Conservation (phyloP, 2,113 vertebrate species). For the Candoia aspera region DNA sequence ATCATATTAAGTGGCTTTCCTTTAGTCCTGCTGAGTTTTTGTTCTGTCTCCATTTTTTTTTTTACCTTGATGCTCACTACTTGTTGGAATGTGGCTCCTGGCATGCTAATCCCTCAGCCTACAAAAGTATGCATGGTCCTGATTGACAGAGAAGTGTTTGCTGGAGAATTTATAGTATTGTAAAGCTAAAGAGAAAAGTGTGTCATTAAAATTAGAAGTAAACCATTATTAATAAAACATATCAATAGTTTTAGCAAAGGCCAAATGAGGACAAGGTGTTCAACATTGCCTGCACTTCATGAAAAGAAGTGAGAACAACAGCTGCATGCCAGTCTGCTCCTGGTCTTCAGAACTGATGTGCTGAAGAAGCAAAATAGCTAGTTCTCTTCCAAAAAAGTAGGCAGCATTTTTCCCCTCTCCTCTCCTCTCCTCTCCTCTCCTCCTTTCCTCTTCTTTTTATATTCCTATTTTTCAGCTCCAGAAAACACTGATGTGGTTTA, state of each 20-base stretch:
- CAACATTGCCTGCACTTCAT: not conserved
- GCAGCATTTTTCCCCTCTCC: not conserved
- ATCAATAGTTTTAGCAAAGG: not conserved
- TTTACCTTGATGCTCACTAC: not conserved
- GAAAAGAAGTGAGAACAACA: not conserved
- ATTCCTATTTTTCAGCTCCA: not conserved
- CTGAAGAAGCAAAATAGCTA: not conserved
- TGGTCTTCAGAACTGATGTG: not conserved
- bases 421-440: no score
- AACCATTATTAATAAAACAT: not conserved
- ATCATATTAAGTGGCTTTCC: not conserved
- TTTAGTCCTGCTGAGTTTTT: not conserved
- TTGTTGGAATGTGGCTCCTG: not conserved
- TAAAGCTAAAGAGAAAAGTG: constrained; percentile 47
- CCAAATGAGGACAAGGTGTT: not conserved
- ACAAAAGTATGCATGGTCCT: not conserved
- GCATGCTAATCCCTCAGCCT: not conserved
- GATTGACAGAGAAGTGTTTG: not conserved
- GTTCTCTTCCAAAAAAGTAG: not conserved
- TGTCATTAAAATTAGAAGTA: constrained; percentile 41
- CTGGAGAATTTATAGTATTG: constrained; percentile 20
- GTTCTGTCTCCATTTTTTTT: not conserved
- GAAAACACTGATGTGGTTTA: not conserved
- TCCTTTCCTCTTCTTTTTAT: not conserved
- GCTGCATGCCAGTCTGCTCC: not conserved